Base-by-base conservation (phyloP, 2,113 vertebrate species). In the Chaetodon trifascialis region DNA sequence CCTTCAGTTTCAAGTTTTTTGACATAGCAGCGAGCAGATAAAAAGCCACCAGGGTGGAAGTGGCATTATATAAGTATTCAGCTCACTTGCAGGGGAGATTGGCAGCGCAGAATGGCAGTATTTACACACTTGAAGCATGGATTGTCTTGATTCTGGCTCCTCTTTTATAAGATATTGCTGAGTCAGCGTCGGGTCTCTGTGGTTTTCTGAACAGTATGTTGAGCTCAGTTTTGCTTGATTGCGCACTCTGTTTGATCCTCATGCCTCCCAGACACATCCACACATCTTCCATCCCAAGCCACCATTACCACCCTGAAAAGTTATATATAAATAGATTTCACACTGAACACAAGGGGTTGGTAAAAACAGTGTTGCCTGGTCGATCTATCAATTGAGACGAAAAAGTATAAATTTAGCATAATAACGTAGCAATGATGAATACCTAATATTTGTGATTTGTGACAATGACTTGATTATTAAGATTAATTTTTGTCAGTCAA, bases 321-420 rank as follows among this genome's bases (percentile, higher is more conserved):
- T 59, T 63, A 52, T 74, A 49, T 89, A 86, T 85, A 85, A 91
- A 93, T 89, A 92, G 78, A 87, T 93, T 92, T 82, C 85, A 87
- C 44, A 81, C 83, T 88, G 86, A 90, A 90, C 82, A 81, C 64
- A 23, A 87, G 83, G 86, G 69, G 66, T 84, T 90, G 86, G 87
- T 92, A 79, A 93, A 76, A 72, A 62, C 81, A 80, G 54, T 69
- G 40, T 64, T 54, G 49, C 84, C 81, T 77, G 86, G 4, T 74
- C 44, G 17, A 12, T 56, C 56, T 7, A 7, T n/a, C 62, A 40
- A 3, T 65, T 4, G 10, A 16, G 23, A 11, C 30, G 10, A 60
- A 63, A 30, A 69, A 54, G 21, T 40, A 19, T 12, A 21, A 15
- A 40, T 52, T 64, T 34, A 23, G 58, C 38, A 19, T 69, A 23